These are phyloP conservation scores for Sylvicola cinctus DNA, from an alignment of 2,888 invertebrate genomes.

Conservation along the genomic window DNA sequence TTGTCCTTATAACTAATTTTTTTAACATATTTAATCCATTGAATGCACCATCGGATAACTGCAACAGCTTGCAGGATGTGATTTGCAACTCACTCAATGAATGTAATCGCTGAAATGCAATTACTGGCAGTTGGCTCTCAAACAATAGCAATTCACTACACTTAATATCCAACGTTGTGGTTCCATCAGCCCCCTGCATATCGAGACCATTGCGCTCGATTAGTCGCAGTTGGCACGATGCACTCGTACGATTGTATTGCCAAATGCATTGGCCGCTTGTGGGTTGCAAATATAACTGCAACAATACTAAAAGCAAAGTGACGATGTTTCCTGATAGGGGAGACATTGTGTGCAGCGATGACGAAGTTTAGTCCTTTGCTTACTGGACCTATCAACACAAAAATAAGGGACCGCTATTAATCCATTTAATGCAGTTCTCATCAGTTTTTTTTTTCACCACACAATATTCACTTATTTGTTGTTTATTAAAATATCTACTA, in stretches of 20 bases:
- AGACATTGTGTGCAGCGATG: too few species aligned
- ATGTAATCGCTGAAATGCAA: conserved; percentile 48
- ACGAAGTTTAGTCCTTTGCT: too few species aligned
- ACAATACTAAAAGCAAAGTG: neutral
- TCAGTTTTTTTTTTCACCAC: too few species aligned
- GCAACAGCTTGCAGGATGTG: conserved; percentile 59
- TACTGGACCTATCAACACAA: too few species aligned
- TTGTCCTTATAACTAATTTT: conserved; percentile 55
- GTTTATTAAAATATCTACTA: too few species aligned
- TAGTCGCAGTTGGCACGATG: conserved; percentile 47
- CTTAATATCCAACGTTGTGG: conserved; percentile 47
- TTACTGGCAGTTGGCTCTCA: conserved; percentile 53
- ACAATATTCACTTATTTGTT: too few species aligned
- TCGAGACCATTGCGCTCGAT: conserved; percentile 46
- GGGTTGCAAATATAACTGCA: conserved; percentile 20
- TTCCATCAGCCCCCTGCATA: conserved; percentile 38
- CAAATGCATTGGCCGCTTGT: conserved; percentile 28
- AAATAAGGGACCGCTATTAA: too few species aligned
- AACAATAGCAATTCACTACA: conserved; percentile 62
- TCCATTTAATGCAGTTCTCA: too few species aligned
- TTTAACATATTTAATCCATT: conserved; percentile 60
- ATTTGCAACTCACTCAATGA: conserved; percentile 55
- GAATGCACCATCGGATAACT: conserved; percentile 56
- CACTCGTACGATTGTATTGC: conserved; percentile 27
- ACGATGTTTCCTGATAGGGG: conserved; percentile 1